These are phyloP conservation scores for Panthera leo DNA, from an alignment of 2,113 vertebrate species.

Conservation along the genomic window DNA sequence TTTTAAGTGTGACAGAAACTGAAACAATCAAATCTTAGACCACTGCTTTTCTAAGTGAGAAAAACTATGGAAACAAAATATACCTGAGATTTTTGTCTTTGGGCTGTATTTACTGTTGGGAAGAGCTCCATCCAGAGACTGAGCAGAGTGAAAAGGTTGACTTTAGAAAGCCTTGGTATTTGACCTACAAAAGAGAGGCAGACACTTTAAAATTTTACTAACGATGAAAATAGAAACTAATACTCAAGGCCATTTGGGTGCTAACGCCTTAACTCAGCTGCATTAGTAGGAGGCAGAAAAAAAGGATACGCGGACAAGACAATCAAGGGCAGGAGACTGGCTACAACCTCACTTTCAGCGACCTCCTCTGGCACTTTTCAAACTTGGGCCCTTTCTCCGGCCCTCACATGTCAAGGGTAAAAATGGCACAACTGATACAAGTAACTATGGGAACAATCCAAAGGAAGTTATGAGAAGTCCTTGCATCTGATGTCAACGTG, in stretches of 20 bases:
- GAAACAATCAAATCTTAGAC: not conserved
- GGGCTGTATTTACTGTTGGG: constrained; percentile 80
- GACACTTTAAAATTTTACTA: constrained; percentile 25
- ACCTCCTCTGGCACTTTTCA: not conserved
- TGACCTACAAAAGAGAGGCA: constrained; percentile 86
- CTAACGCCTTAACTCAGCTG: not conserved
- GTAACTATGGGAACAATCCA: not conserved
- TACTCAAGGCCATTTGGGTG: not conserved
- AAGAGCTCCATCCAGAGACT: constrained; percentile 98
- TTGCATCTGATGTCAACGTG: not conserved
- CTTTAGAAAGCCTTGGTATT: constrained; percentile 92
- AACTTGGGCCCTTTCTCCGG: not conserved
- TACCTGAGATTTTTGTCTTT: constrained; percentile 84
- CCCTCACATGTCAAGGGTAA: not conserved
- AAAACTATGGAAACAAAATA: constrained; percentile 49
- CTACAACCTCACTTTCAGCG: not conserved
- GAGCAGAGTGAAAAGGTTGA: constrained; percentile 94
- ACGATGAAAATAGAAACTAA: not conserved
- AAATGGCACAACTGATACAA: not conserved
- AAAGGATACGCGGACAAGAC: not conserved
- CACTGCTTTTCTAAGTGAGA: not conserved
- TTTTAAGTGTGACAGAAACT: not conserved
- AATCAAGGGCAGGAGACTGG: not conserved
- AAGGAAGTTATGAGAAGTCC: not conserved
- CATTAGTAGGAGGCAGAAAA: not conserved